Conservation (phyloP, 2,888 invertebrate genomes). For the Drosophila paramelanica region DNA sequence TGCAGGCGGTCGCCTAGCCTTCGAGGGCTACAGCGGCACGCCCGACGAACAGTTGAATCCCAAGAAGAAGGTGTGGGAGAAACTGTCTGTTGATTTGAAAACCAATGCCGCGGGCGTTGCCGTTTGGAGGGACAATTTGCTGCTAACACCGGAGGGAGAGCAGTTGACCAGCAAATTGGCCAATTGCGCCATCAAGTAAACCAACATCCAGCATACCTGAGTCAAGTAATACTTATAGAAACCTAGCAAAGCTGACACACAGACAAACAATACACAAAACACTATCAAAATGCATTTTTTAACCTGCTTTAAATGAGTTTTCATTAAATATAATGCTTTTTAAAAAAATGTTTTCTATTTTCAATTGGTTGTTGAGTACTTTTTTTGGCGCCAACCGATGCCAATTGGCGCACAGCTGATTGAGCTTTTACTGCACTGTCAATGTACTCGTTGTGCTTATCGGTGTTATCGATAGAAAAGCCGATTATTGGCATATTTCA, state of each 20-base stretch:
- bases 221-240: slow-evolving; percentile 67
- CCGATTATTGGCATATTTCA: slow-evolving; percentile 17
- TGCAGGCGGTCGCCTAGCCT: slow-evolving; percentile 93
- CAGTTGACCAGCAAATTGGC: slow-evolving; percentile 91
- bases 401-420: slow-evolving; percentile 42
- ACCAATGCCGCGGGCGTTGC: slow-evolving; percentile 90
- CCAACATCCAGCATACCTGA: slow-evolving; percentile 64
- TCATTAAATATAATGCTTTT: too few species aligned
- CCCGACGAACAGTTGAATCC: slow-evolving; percentile 96
- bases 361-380: slow-evolving; percentile 9
- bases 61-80: slow-evolving; percentile 98
- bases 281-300: slow-evolving; percentile 50
- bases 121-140: slow-evolving; percentile 93
- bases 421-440: slow-evolving; percentile 37
- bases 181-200: slow-evolving; percentile 92
- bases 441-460: slow-evolving; percentile 3
- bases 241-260: slow-evolving; percentile 41
- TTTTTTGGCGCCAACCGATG: slow-evolving; percentile 12
- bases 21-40: slow-evolving; percentile 93
- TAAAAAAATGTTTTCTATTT: not conserved
- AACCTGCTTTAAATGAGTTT: slow-evolving; percentile 10
- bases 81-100: slow-evolving; percentile 92
- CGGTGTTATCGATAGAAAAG: slow-evolving; percentile 36
- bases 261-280: slow-evolving; percentile 38
- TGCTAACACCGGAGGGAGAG: slow-evolving; percentile 90